Evolutionary conservation across 2,888 invertebrate genomes (phyloP), one percentile per base, ranked within the genome.

Genomic region (Mimas tiliae): DNA sequence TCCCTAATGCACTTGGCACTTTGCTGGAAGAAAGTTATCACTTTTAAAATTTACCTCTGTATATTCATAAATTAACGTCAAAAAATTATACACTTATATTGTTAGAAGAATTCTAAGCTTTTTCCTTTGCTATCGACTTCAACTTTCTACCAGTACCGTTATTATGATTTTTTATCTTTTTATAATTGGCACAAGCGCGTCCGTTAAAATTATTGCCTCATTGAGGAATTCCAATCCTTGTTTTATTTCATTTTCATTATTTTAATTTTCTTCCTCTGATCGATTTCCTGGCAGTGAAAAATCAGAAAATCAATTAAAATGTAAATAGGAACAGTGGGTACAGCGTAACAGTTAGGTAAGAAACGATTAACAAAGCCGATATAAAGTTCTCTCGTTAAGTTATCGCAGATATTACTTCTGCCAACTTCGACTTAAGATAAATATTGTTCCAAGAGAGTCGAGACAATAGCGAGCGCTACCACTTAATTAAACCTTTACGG

Each of bases 371-470:
- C 87, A 76, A 92, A 92, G 89, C 89, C 88, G 90, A 91, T 90
- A 90, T 84, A 87, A 93, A 93, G 90, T 93, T 92, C 88, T 83
- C 91, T 93, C 93, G 91, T 93, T 93, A 93, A 91, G 91, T 90
- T 91, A 93, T 90, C 89, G 89, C 79, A 84, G 91, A 90, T 92
- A 93, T 92, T 90, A 90, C 89, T 91, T 92, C 84, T 88, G 86
- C 85, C 74, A 89, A 91, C 87, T 92, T 90, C 76, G 83, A 80
- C 87, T 86, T 80, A 81, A 88, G 90, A 91, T 90, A 91, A 91
- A 90, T 91, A 91, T 90, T 91, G 91, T 92, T 91, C 87, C 83
- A 76, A 86, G 86, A 91, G 87, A 88, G 79, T 81, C 86, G 85
- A 89, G 87, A 90, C 90, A 91, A 90, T 88, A 88, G 89, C 88